Conservation (phyloP, 1,140 invertebrate genomes). For the Armadillidium nasatum region DNA sequence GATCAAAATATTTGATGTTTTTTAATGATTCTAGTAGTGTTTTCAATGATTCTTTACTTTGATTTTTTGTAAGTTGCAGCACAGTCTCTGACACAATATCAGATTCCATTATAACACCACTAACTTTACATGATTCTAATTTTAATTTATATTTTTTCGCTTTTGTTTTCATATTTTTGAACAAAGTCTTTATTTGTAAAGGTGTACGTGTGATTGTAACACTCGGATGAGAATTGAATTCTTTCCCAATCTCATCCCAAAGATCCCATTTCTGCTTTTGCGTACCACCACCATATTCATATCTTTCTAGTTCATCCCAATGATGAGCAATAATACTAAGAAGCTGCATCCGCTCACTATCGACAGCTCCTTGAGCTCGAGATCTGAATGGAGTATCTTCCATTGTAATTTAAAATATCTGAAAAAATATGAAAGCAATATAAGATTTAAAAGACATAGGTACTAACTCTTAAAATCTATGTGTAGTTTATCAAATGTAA, state of each 20-base stretch:
- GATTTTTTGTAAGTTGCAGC: not conserved
- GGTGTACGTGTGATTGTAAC: not conserved
- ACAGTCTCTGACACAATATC: not conserved
- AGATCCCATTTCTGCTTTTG: conserved; percentile 1
- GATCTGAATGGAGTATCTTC: not conserved
- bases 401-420: not conserved
- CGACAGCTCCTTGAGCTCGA: not conserved
- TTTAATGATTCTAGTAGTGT: not conserved
- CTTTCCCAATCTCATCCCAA: not conserved
- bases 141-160: not conserved
- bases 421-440: not conserved
- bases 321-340: conserved; percentile 5
- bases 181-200: not conserved
- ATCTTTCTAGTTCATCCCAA: not conserved
- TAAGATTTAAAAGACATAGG: not conserved
- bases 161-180: conserved; percentile 4
- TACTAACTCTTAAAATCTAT: not conserved
- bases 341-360: not conserved
- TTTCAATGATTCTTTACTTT: not conserved
- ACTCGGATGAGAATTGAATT: not conserved
- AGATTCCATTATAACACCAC: not conserved
- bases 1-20: not conserved
- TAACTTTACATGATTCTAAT: not conserved
- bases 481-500: not conserved
- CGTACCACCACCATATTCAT: conserved; percentile 1